Evolutionary conservation across 2,888 invertebrate species (phyloP).

Genomic region (Diadromus collaris): DNA sequence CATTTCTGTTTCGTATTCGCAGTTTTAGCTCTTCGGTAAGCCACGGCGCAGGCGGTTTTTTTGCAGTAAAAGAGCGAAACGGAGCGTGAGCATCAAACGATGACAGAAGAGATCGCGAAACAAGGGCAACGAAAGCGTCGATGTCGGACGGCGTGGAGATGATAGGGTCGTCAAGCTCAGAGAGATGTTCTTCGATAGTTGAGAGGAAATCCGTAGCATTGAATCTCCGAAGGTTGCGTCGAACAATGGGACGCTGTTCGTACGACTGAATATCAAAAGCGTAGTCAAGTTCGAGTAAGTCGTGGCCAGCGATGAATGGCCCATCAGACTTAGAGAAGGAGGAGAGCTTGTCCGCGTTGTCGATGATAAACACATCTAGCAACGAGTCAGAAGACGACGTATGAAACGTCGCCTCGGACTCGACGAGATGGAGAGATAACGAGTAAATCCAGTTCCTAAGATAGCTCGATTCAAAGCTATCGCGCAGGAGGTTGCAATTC

Average conservation of each 20-base stretch:
- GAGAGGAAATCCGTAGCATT: background rate
- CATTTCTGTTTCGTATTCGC: background rate
- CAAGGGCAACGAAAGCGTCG: too few species aligned
- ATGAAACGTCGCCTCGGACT: conserved; percentile 16
- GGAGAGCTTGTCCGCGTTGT: background rate
- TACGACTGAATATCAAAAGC: background rate
- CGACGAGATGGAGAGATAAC: background rate
- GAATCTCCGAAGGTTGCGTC: background rate
- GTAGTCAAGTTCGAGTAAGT: conserved; percentile 1
- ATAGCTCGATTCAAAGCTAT: background rate
- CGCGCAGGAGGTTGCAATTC: conserved; percentile 11
- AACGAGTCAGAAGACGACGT: background rate
- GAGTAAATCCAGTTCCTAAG: background rate
- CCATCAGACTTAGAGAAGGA: background rate
- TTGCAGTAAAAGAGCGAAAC: background rate
- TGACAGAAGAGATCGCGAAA: background rate
- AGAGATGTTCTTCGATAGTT: too few species aligned
- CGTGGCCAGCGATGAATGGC: conserved; percentile 42
- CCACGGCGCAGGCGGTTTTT: conserved; percentile 5
- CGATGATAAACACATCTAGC: conserved; percentile 26
- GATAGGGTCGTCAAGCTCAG: too few species aligned
- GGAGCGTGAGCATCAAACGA: background rate
- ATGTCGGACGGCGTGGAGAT: too few species aligned
- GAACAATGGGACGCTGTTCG: background rate
- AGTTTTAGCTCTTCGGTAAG: background rate